These are phyloP conservation scores for Eospalax fontanierii DNA, from an alignment of 2,797 vertebrate species.

Conservation along the genomic window DNA sequence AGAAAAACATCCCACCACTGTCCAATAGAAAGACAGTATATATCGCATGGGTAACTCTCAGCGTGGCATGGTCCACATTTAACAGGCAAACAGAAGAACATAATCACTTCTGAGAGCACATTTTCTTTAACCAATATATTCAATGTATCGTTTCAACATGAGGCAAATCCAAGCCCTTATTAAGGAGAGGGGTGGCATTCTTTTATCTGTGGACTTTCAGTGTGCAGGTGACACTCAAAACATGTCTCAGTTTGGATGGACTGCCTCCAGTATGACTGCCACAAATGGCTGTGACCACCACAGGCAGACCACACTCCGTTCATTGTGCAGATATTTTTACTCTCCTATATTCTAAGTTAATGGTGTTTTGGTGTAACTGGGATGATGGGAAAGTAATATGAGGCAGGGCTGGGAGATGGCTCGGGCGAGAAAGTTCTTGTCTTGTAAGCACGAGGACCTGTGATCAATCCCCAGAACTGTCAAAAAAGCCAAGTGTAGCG, in stretches of 20 bases:
- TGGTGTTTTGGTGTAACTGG: not conserved
- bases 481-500: not conserved
- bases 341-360: slow-evolving; percentile 22
- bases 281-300: not conserved
- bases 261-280: not conserved
- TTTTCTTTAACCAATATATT: slow-evolving; percentile 44
- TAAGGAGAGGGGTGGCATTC: not conserved
- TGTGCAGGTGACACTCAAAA: not conserved
- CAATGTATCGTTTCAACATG: slow-evolving; percentile 17
- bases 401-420: too few species aligned
- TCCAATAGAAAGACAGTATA: not conserved
- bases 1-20: slow-evolving; percentile 33
- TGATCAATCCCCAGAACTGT: not conserved
- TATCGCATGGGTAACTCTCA: slow-evolving; percentile 5
- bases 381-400: slow-evolving; percentile 12
- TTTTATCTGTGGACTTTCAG: slow-evolving; percentile 41
- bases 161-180: slow-evolving; percentile 32
- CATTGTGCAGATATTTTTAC: not conserved
- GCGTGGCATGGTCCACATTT: not conserved
- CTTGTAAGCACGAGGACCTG: not conserved
- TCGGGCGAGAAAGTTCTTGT: not conserved
- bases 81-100: not conserved
- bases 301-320: not conserved
- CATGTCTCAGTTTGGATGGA: not conserved
- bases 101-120: slow-evolving; percentile 18